Base-by-base conservation (phyloP, 2,113 vertebrate species). In the Scytalopus superciliaris region DNA sequence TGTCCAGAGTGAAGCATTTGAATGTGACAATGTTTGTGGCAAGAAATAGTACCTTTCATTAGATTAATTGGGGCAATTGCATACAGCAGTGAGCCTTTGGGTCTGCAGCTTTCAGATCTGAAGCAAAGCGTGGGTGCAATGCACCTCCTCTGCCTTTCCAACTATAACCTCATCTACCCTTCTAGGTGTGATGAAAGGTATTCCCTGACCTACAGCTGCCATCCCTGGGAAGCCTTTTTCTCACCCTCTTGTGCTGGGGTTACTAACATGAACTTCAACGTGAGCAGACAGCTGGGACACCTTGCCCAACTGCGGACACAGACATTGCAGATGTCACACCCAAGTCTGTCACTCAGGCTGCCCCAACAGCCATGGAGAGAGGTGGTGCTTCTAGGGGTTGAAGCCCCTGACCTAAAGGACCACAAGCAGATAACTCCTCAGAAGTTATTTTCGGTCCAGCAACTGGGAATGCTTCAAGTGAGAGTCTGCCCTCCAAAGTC, bases 101-200 rank as follows among this genome's bases (percentile, higher is more conserved):
- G 9, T 70, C 59, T 49, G 40, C 49, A 62, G 52, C 67, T 73
- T 79, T 45, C 62, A 79, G 14, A 52, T 18, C 23, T 35, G 59
- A 84, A 78, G 56, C 19, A 56, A 63, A 49, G 2, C 0, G 0
- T 42, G 49, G 6, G 6, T 53, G n/a, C 52, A 49, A 9, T 40
- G 39, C 24, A 66, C 30, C 7, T 64, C 2, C 0, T n/a, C 33
- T 56, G 14, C 47, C 3, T 67, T 90, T 67, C 28, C 68, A 64
- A 17, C 35, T 55, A 9, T 15, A n/a, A 23, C 31, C 45, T 64
- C 59, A 23, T 39, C 63, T 33, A 28, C 23, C 17, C 31, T 40
- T 52, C 40, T 59, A 64, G 59, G 35, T 60, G 27, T 39, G 35
- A 52, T 18, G 37, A 76, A 50, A 59, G 14, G 10, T 25, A 12